A percentile compares a stretch with the other conserved stretches of the same genome.
phyloP scores from a whole-genome alignment of 2,113 vertebrate species.

The Tonatia bakeri region DNA sequence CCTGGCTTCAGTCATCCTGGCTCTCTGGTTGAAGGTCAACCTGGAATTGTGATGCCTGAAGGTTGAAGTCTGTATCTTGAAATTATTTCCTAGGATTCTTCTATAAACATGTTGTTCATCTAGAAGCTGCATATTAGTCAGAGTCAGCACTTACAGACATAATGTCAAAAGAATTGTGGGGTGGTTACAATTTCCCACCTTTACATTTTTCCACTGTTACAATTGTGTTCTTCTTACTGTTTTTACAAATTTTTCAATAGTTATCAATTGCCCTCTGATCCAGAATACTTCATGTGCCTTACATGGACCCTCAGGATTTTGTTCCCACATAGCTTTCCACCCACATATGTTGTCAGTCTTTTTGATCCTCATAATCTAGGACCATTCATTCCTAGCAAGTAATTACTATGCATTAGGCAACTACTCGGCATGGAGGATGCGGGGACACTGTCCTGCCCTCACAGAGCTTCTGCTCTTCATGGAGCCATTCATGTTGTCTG shows the following conservation, averaged over 20 bases:
- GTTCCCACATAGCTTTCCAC: background rate
- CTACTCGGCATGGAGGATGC: background rate
- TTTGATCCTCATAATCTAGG: background rate
- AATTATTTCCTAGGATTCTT: no score
- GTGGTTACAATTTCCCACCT: no score
- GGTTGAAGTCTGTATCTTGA: no score
- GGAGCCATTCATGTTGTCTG: background rate
- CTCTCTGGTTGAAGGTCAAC: no score
- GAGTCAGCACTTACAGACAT: no score
- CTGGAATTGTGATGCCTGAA: no score
- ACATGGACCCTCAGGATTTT: background rate
- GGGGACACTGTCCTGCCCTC: background rate
- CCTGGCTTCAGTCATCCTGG: no score
- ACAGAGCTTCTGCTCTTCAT: accelerated
- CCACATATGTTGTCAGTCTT: background rate
- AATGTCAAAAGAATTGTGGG: no score
- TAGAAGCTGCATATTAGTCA: no score
- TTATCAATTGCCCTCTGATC: background rate
- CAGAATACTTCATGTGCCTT: background rate
- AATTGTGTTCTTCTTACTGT: background rate
- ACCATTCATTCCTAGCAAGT: background rate
- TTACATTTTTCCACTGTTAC: no score
- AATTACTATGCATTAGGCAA: background rate
- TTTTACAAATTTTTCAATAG: background rate
- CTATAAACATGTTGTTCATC: no score